Conservation (phyloP, 2,113 vertebrate genomes). For the Nyctibius bracteatus region DNA sequence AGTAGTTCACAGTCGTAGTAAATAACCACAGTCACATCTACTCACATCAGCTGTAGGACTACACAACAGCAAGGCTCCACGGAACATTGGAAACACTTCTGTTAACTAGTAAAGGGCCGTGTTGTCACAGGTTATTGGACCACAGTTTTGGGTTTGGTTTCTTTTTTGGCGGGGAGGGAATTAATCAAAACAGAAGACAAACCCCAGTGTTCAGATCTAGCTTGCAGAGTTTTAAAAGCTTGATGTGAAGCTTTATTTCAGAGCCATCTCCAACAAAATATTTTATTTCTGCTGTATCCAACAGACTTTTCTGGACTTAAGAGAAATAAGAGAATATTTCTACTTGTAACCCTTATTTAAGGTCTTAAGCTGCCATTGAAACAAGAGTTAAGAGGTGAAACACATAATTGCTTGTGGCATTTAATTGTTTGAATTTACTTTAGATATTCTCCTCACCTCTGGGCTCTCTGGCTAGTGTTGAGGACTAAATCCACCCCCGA, state of each 20-base stretch:
- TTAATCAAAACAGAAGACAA: not conserved
- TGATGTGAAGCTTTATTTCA: not conserved
- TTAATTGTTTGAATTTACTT: not conserved
- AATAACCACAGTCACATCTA: not conserved
- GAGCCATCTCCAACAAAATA: not conserved
- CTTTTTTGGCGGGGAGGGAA: not conserved
- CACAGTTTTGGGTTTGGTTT: not conserved
- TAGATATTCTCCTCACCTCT: not conserved
- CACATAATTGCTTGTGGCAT: not conserved
- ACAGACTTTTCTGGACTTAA: not conserved
- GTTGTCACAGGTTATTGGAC: not conserved
- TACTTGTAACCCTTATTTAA: not conserved
- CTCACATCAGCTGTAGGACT: not conserved
- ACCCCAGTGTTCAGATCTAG: not conserved
- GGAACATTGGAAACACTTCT: not conserved
- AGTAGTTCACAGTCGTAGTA: not conserved
- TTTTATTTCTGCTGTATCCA: not conserved
- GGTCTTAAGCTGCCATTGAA: not conserved
- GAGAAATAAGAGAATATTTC: not conserved
- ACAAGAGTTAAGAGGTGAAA: not conserved
- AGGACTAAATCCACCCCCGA: not conserved
- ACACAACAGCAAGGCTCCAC: not conserved
- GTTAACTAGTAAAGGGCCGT: not conserved
- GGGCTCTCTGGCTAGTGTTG: not conserved
- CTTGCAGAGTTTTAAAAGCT: not conserved